Evolutionary conservation across 2,888 invertebrate genomes (phyloP), one percentile per base, ranked within the genome.

Genomic region (Temnothorax rugatulus): DNA sequence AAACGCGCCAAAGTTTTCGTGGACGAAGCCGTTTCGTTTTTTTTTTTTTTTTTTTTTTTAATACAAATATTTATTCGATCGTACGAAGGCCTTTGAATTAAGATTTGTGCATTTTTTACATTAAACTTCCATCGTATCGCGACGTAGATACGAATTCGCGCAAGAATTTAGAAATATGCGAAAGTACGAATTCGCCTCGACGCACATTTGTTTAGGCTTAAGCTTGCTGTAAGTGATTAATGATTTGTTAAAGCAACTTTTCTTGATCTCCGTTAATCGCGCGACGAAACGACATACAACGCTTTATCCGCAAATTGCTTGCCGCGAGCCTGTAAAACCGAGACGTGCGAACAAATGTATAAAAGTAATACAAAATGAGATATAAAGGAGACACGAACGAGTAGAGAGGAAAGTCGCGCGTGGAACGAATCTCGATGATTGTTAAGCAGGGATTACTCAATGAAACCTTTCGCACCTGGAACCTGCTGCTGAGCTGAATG

Each of bases 151-250:
- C 18, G 59, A 47, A 63, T 63, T 68, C 18, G n/a, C 44, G n/a
- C n/a, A 21, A 7, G 15, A 21, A 64, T 25, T 64, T 64, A 61
- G 18, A 29, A 18, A 29, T 44, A 74, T 47, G 29, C 4, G 13
- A 15, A 54, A 44, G 18, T 50, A 52, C 52, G 54, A 84, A 69
- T 84, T 83, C 9, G 25, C 84, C 71, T 63, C 52, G 83, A 73
- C 66, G 54, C 54, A 71, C 73, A 73, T 86, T 90, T 90, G 76
- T 66, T 86, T 90, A 89, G 89, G 54, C 74, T 86, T 89, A 87
- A 90, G 90, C 87, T 89, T 85, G 84, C 83, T 83, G 59, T 90
- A 75, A 86, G 82, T 52, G 83, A 85, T 44, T 44, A 66, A 66
- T 89, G 54, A 90, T 85, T 85, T 75, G 52, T 82, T 76, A 73